Evolutionary conservation across 2,888 invertebrate species (phyloP), one percentile per base, ranked within the genome.

Genomic region (Siphonodentalium dalli): DNA sequence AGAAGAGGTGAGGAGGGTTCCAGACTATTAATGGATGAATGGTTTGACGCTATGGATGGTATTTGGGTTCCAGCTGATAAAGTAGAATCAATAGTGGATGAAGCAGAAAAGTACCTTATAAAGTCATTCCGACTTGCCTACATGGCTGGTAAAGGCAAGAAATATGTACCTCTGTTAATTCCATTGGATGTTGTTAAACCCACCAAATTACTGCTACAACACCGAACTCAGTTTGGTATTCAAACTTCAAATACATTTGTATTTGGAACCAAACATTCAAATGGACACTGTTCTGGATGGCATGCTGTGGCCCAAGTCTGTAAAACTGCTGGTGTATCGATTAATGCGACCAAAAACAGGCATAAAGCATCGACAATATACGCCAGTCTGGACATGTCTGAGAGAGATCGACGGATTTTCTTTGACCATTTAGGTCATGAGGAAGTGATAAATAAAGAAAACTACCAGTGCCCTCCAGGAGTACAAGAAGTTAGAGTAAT

Each of bases 391-490:
- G 54, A 61, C 31, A 64, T 64, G 61, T 27, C 38, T 4, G 37
- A 28, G n/a, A 27, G 29, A 27, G 48, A 58, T 24, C 51, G 43
- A 26, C 38, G 38, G 31, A 38, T 58, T 6, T 63, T 58, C 15
- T 40, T 58, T 26, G 50, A 56, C 13, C 62, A 65, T 34, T 31
- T 63, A 35, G 60, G 58, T 2, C 60, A 65, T 45, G 52, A 50
- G 11, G 44, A 44, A 23, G 6, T 37, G 2, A 61, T 63, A 13
- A 62, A 60, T 27, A 58, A 49, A 37, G 57, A 64, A 5, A 62
- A 65, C 38, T 65, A 65, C 41, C 54, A 60, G 38, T 60, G 61
- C 31, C 65, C 63, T 13, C 44, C 43, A 13, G 65, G 62, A 20
- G 15, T 63, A 0, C 27, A 35, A 28, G 52, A 58, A 28, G 40